These are phyloP conservation scores for Diphyllodes magnificus DNA, from an alignment of 2,113 vertebrate species.

Conservation along the genomic window DNA sequence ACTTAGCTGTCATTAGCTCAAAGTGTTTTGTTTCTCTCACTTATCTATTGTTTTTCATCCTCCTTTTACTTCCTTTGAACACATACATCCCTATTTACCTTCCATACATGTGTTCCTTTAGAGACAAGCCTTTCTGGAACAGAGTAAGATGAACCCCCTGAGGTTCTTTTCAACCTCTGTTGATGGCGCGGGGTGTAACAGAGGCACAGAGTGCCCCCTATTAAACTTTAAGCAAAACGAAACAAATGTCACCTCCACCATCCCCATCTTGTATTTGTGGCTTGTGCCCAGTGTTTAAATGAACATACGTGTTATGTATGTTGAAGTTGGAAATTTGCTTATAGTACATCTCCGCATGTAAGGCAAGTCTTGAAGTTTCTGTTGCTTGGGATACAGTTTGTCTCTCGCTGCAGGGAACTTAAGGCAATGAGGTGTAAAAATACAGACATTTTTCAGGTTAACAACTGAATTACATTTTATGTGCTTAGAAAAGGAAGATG, in stretches of 20 bases:
- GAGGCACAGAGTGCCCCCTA: accelerated
- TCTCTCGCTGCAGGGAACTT: accelerated
- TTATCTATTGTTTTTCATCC: background rate
- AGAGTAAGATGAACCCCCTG: background rate
- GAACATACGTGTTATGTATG: background rate
- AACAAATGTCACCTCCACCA: background rate
- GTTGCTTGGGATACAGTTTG: background rate
- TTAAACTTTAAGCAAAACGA: background rate
- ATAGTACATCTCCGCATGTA: background rate
- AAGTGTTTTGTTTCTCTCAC: background rate
- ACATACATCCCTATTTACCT: accelerated
- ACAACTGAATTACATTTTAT: background rate
- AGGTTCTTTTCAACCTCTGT: background rate
- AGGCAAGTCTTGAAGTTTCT: background rate
- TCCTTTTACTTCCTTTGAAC: background rate
- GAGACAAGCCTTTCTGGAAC: background rate
- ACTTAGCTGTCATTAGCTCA: background rate
- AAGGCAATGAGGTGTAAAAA: background rate
- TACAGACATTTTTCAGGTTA: background rate
- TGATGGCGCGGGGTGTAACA: accelerated
- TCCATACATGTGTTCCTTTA: background rate
- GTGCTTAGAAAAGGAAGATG: background rate
- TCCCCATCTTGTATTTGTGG: background rate
- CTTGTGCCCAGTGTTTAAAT: background rate
- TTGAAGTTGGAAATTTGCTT: background rate